A percentile compares a stretch with the other conserved stretches of the same genome.
Conservation (phyloP, 92 coral and sea anemone genomes). For the Phymanthus crucifer region DNA sequence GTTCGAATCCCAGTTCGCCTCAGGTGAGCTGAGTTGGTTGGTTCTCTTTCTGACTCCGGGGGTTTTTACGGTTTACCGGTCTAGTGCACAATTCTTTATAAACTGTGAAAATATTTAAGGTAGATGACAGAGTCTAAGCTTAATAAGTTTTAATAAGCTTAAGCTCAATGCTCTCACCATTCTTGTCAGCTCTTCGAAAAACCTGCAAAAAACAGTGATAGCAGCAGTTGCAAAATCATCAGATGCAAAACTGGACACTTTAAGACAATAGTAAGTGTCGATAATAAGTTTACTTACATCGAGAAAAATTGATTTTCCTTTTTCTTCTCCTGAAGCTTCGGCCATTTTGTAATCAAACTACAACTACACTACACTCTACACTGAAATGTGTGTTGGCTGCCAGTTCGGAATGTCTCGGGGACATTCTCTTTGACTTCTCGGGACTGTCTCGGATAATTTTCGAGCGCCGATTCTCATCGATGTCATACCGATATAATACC, state of each 20-base stretch:
- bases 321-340: conserved; percentile 30
- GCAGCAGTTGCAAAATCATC: background rate
- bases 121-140: background rate
- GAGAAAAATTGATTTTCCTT: conserved; percentile 66
- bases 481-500: background rate
- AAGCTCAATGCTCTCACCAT: conserved; percentile 47
- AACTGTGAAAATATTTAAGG: no score
- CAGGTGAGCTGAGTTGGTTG: no score
- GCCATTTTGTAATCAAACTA: conserved; percentile 50
- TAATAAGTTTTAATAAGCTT: background rate
- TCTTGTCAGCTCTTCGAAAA: conserved; percentile 91
- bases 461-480: background rate
- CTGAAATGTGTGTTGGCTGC: no score
- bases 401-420: conserved; percentile 1
- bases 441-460: background rate
- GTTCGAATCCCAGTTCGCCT: no score
- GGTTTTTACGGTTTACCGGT: no score
- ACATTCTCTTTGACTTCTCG: no score
- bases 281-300: conserved; percentile 62
- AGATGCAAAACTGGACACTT: background rate
- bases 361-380: background rate
- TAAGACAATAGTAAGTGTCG: background rate
- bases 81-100: no score
- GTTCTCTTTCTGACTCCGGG: no score
- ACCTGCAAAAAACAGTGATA: conserved; percentile 48